Percentiles rank a stretch among this genome's conserved stretches.
These are phyloP conservation scores for Tribolium freemani DNA, from an alignment of 2,888 invertebrate species.

Conservation along the genomic window DNA sequence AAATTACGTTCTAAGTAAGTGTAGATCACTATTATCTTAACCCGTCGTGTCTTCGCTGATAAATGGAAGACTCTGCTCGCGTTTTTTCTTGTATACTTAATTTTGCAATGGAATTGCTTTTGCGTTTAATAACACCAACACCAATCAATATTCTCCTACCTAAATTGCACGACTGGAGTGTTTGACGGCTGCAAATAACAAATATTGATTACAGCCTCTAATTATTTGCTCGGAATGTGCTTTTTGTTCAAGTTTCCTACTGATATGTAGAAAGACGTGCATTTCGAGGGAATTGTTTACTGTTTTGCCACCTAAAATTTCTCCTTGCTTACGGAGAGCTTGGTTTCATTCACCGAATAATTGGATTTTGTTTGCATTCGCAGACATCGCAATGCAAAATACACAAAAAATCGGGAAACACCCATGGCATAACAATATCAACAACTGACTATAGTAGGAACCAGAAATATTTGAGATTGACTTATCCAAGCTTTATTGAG, in stretches of 20 bases:
- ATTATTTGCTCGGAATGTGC: background rate
- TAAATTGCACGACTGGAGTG: background rate
- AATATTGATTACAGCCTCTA: background rate
- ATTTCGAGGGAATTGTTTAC: background rate
- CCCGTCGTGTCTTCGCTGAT: background rate
- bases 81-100: background rate
- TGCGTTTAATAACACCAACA: background rate
- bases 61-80: background rate
- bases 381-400: background rate
- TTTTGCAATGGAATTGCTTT: background rate
- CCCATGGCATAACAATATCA: too few relatives aligned
- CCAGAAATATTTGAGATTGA: too few relatives aligned
- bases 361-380: background rate
- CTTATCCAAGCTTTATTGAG: too few relatives aligned
- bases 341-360: background rate
- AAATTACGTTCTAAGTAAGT: slow-evolving; percentile 11
- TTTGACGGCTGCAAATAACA: background rate
- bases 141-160: background rate
- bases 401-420: too few relatives aligned
- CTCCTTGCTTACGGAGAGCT: background rate
- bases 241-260: background rate
- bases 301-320: background rate
- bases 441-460: too few relatives aligned
- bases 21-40: slow-evolving; percentile 17
- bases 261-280: background rate